These are phyloP conservation scores for Sylvia borin DNA, from an alignment of 2,797 vertebrate species.

Conservation along the genomic window DNA sequence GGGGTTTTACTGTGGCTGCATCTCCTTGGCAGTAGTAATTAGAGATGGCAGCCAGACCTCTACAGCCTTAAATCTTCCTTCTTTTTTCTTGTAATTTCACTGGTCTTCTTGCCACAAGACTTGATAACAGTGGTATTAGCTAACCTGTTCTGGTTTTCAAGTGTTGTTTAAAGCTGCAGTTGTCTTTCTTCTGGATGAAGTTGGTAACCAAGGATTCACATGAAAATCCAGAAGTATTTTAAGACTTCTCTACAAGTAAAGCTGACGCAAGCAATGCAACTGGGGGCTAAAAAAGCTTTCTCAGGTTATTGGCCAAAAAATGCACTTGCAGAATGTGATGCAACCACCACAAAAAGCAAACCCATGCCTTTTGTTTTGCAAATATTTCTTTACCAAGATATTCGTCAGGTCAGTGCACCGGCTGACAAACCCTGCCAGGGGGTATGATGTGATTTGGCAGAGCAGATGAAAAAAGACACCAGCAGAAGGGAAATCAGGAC, in stretches of 20 bases:
- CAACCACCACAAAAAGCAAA: background rate
- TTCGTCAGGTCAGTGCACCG: background rate
- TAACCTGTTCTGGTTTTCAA: background rate
- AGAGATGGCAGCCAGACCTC: background rate
- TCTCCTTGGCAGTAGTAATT: background rate
- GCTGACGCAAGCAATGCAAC: background rate
- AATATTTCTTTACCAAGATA: background rate
- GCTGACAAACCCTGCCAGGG: background rate
- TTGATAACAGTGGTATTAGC: background rate
- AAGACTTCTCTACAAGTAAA: background rate
- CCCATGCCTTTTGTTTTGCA: background rate
- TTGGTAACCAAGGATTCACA: background rate
- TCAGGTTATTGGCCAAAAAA: background rate
- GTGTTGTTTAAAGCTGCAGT: background rate
- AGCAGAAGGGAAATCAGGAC: constrained; percentile 47
- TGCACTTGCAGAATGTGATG: background rate
- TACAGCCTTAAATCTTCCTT: background rate
- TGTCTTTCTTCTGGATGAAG: background rate
- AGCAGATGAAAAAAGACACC: background rate
- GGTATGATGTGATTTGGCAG: background rate
- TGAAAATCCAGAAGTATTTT: background rate
- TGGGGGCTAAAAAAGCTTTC: background rate
- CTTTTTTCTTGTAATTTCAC: background rate
- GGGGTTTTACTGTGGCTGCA: background rate
- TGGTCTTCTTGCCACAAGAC: background rate